Conservation (phyloP, 2,888 invertebrate genomes). For the Rotaria sp. region DNA sequence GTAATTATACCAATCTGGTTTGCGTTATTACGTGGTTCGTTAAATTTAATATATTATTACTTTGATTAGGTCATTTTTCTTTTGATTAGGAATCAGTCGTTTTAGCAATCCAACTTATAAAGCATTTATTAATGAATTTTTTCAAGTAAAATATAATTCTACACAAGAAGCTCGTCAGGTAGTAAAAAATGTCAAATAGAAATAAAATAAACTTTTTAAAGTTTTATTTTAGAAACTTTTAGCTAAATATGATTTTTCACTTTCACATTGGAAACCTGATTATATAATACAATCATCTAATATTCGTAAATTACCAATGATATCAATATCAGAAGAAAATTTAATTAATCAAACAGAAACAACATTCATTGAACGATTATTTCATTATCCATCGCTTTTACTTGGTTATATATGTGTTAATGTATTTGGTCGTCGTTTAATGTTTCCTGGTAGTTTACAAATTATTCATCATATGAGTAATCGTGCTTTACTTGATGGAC, state of each 20-base stretch:
- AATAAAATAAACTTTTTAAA: not conserved
- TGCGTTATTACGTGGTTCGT: not conserved
- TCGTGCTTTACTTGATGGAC: conserved; percentile 64
- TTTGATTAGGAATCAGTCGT: not conserved
- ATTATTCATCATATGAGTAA: conserved; percentile 68
- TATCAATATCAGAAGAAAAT: conserved; percentile 4
- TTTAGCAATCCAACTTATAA: not conserved
- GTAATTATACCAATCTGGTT: not conserved
- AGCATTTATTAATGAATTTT: not conserved
- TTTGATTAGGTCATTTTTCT: not conserved
- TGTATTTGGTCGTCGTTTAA: conserved; percentile 76
- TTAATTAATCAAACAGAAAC: not conserved
- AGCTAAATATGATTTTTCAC: conserved; percentile 37
- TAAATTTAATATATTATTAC: not conserved
- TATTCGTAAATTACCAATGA: not conserved
- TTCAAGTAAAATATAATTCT: not conserved
- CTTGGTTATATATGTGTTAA: conserved; percentile 73
- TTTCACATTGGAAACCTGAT: conserved; percentile 36
- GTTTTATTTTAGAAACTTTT: not conserved
- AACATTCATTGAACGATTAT: not conserved
- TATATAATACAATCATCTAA: not conserved
- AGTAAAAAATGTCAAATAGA: not conserved
- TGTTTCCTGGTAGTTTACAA: conserved; percentile 80
- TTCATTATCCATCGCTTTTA: conserved; percentile 36
- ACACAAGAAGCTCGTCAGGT: not conserved